Conservation (phyloP, 2,113 vertebrate species). For the Pterocles gutturalis region DNA sequence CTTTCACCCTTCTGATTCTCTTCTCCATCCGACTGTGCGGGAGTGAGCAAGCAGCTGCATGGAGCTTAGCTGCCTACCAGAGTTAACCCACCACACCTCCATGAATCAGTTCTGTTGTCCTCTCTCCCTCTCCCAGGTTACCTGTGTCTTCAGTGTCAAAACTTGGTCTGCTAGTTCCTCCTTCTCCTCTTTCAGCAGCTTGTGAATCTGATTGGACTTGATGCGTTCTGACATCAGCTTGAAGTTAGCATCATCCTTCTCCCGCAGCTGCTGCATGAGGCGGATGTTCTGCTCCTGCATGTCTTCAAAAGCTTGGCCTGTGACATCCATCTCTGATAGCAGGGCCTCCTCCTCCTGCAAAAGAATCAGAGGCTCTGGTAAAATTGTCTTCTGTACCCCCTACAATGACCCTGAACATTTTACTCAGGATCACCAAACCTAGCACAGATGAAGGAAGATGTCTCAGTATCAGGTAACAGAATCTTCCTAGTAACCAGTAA, state of each 20-base stretch:
- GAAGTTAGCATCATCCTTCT: conserved; percentile 98
- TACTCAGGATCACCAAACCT: background rate
- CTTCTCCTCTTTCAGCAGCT: conserved; percentile 96
- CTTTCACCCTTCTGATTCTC: background rate
- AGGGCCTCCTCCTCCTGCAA: conserved; percentile 93
- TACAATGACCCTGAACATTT: background rate
- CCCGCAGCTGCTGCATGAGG: conserved; percentile 95
- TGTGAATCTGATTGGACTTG: conserved; percentile 99
- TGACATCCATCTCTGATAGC: conserved; percentile 98
- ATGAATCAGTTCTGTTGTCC: background rate
- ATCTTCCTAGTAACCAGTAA: background rate
- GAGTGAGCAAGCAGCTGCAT: accelerated
- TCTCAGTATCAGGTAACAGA: background rate
- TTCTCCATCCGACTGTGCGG: background rate
- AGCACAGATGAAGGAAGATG: background rate
- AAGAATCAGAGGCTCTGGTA: background rate
- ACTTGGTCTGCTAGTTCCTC: conserved; percentile 96
- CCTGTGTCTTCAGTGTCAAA: conserved; percentile 95
- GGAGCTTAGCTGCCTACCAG: background rate
- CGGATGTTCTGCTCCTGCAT: conserved; percentile 99
- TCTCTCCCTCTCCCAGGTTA: conserved; percentile 32
- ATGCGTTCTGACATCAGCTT: conserved; percentile 98
- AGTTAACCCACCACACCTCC: background rate
- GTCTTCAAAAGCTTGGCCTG: conserved; percentile 97
- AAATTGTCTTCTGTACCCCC: background rate